phyloP scores from a whole-genome alignment of 2,797 vertebrate genomes.

The Carcharodon carcharias region DNA sequence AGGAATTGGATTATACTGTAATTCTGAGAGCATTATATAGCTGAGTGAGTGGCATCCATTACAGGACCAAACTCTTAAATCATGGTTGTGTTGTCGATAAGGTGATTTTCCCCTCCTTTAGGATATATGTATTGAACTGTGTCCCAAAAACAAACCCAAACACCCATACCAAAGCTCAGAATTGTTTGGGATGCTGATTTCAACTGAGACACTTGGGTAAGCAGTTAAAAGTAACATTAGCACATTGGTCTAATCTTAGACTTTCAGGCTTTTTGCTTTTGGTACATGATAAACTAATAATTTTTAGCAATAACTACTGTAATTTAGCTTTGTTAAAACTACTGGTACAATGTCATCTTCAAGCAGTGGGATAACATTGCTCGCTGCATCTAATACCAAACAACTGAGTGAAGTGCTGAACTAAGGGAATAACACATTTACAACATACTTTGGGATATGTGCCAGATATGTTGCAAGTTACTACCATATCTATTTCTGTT shows the following conservation, averaged over 20 bases:
- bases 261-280: neutral
- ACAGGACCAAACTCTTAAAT: neutral
- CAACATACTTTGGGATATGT: neutral
- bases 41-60: neutral
- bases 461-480: slow-evolving; percentile 10
- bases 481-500: neutral
- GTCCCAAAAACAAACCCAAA: too few relatives aligned
- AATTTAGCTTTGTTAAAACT: neutral
- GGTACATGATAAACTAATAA: neutral
- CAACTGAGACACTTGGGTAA: neutral
- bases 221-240: neutral
- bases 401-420: neutral
- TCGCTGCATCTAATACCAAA: neutral
- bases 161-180: too few relatives aligned
- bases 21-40: neutral
- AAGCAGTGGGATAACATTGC: neutral
- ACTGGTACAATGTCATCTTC: neutral
- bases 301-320: neutral
- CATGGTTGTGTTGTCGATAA: neutral
- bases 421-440: neutral
- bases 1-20: neutral
- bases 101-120: too few relatives aligned
- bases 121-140: too few relatives aligned
- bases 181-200: neutral
- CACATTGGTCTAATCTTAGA: neutral